phyloP scores from a whole-genome alignment of 2,113 vertebrate species.

The Cavia aperea region DNA sequence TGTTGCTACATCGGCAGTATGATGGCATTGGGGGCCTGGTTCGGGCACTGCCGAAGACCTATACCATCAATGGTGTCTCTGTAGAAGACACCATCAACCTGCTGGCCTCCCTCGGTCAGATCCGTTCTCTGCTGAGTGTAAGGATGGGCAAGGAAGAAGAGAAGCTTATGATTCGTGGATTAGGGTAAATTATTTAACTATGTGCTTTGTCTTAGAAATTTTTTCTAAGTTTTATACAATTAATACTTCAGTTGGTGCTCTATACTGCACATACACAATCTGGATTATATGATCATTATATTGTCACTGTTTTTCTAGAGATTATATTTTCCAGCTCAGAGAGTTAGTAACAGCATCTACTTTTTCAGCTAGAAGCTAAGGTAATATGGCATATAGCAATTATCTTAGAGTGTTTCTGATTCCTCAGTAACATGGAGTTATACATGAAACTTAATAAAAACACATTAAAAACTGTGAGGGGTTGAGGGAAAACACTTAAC shows the following conservation, averaged over 20 bases:
- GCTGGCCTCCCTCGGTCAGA: conserved; percentile 93
- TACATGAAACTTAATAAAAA: conserved; percentile 13
- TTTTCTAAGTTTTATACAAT: background rate
- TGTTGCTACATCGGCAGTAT: conserved; percentile 92
- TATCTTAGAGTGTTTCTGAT: background rate
- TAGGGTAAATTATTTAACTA: conserved; percentile 80
- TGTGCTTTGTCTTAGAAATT: background rate
- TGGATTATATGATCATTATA: background rate
- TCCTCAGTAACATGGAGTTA: background rate
- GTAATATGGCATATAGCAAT: background rate
- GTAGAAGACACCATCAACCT: conserved; percentile 96
- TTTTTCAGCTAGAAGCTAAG: background rate
- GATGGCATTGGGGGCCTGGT: conserved; percentile 94
- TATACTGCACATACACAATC: background rate
- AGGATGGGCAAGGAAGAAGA: conserved; percentile 96
- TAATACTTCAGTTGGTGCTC: background rate
- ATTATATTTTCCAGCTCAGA: background rate
- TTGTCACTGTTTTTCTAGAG: background rate
- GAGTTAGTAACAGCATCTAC: background rate
- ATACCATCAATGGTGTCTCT: conserved; percentile 93
- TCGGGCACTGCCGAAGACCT: conserved; percentile 91
- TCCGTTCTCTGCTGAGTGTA: conserved; percentile 92
- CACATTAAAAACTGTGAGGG: background rate
- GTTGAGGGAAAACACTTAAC: background rate
- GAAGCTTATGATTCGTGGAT: conserved; percentile 96